These are phyloP conservation scores for Streptopelia turtur DNA, from an alignment of 2,797 vertebrate species.

Conservation along the genomic window DNA sequence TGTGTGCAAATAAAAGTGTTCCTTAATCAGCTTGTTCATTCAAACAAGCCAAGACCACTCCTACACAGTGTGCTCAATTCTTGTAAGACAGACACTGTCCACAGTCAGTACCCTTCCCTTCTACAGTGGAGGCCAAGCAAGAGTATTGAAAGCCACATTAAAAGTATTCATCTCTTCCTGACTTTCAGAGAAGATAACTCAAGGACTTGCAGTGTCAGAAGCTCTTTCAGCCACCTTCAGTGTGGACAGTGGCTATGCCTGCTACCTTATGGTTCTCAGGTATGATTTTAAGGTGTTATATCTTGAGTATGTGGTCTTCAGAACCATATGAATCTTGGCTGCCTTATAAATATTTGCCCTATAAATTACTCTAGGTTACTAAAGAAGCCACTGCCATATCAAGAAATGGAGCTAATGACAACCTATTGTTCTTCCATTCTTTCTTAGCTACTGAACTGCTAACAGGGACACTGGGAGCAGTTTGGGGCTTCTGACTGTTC, in stretches of 20 bases:
- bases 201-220: not conserved
- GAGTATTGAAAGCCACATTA: fast-evolving
- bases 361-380: not conserved
- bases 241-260: not conserved
- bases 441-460: not conserved
- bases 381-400: not conserved
- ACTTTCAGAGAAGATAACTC: not conserved
- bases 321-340: not conserved
- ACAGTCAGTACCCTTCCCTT: not conserved
- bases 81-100: not conserved
- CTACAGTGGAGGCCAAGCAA: not conserved
- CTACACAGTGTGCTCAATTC: not conserved
- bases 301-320: not conserved
- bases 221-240: not conserved
- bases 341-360: not conserved
- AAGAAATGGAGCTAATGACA: not conserved
- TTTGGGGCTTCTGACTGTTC: not conserved
- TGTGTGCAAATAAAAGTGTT: not conserved
- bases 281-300: not conserved
- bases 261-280: not conserved
- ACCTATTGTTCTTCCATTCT: not conserved
- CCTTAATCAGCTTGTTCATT: not conserved
- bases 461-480: not conserved
- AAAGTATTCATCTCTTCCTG: not conserved
- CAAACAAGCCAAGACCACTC: not conserved